Evolutionary conservation across 2,113 vertebrate species (phyloP), one percentile per base, ranked within the genome.

Genomic region (Natator depressus): DNA sequence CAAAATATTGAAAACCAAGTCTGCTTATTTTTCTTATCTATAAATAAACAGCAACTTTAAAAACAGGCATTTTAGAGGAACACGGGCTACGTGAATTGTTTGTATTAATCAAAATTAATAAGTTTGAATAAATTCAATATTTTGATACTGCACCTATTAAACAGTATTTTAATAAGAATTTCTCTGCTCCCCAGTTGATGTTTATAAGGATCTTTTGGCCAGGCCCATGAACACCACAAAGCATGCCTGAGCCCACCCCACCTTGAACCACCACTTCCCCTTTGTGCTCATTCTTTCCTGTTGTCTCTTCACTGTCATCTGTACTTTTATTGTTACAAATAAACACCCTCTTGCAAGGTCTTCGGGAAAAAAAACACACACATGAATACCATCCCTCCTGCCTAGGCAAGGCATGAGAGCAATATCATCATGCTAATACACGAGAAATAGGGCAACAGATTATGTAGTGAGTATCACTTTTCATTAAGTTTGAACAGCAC

Each of bases 341-440:
- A 46, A 85, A 1, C 24, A 65, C 12, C 7, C 65, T 85, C 46
- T 46, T 17, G 20, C 27, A 51, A 95, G 1, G 4, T 35, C 50
- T 3, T 3, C 2, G 31, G 42, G 88, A n/a, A 62, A 38, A 88
- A 51, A 38, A 31, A 2, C n/a, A 20, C 59, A 85, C 42, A 75
- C 22, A 84, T 86, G 49, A 16, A 38, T 8, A 51, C n/a, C 86
- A 3, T 79, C 76, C 49, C 51, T 69, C n/a, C 24, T 84, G 29
- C 6, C 54, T 35, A 65, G 1, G 1, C 0, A 1, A 76, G 8
- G 42, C 2, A 76, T 54, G 69, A 75, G 19, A 75, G 69, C 29
- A 75, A 42, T 75, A 75, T 24, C n/a, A 42, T 11, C n/a, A 75
- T 75, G n/a, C 69, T 75, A 75, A 75, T 24, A 42, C 17, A 42